phyloP scores from a whole-genome alignment of 2,888 invertebrate genomes.

The Agrochola litura region DNA sequence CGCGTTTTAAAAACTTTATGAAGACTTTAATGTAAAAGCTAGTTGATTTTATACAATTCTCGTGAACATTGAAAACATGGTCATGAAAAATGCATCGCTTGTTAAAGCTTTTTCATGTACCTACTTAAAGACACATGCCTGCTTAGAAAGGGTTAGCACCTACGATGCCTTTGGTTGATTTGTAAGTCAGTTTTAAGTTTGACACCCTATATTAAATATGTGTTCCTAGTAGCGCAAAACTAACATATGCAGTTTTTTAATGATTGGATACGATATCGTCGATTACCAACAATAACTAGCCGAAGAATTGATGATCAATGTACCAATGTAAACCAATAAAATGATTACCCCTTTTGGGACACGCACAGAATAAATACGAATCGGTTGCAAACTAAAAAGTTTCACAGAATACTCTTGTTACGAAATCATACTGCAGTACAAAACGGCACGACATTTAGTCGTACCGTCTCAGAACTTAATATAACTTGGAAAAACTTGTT shows the following conservation, averaged over 20 bases:
- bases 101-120: background rate
- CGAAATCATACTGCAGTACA: background rate
- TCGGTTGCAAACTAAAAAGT: background rate
- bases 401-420: background rate
- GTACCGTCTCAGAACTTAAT: constrained; percentile 38
- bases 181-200: background rate
- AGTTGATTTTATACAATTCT: constrained; percentile 13
- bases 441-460: constrained; percentile 14
- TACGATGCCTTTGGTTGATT: background rate
- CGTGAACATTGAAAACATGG: background rate
- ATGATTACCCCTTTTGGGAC: background rate
- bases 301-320: background rate
- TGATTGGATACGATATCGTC: no score
- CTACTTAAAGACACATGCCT: background rate
- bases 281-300: background rate
- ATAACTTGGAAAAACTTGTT: constrained; percentile 51
- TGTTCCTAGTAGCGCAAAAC: background rate
- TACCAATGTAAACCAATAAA: background rate
- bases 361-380: background rate
- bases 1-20: constrained; percentile 1
- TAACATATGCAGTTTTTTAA: background rate
- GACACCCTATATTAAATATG: background rate
- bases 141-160: background rate
- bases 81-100: constrained; percentile 1
- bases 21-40: constrained; percentile 1